Percentiles rank a stretch among this genome's conserved stretches.
phyloP scores from a whole-genome alignment of 2,888 invertebrate species.

The Pantelozetes paolii region DNA sequence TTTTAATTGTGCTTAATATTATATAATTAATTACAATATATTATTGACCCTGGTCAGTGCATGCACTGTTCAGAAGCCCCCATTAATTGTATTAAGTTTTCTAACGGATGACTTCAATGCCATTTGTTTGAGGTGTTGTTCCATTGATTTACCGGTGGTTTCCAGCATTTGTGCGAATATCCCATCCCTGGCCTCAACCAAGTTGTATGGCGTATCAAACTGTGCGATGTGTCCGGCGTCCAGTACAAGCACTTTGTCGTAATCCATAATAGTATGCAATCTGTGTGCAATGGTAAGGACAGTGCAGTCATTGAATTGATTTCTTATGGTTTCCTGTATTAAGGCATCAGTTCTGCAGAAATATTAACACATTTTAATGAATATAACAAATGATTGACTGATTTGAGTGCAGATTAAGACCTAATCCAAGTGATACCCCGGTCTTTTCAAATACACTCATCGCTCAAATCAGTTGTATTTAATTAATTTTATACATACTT shows the following conservation, averaged over 20 bases:
- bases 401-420: too few species aligned
- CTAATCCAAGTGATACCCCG: background rate
- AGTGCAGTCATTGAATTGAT: slow-evolving; percentile 67
- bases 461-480: too few species aligned
- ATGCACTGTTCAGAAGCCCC: too few species aligned
- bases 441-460: too few species aligned
- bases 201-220: slow-evolving; percentile 68
- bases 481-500: too few species aligned
- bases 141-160: slow-evolving; percentile 53
- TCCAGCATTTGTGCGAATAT: slow-evolving; percentile 53
- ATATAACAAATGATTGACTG: too few species aligned
- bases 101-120: slow-evolving; percentile 47
- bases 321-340: slow-evolving; percentile 76
- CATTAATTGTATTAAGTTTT: background rate
- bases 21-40: too few species aligned
- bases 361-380: background rate
- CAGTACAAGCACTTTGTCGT: slow-evolving; percentile 69
- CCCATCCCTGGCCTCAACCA: slow-evolving; percentile 52
- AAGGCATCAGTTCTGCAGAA: slow-evolving; percentile 58
- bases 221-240: slow-evolving; percentile 73
- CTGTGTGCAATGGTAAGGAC: slow-evolving; percentile 53
- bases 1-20: too few species aligned
- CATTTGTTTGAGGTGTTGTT: slow-evolving; percentile 51
- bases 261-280: slow-evolving; percentile 87
- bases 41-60: too few species aligned